Base-by-base conservation (phyloP, 1,140 invertebrate genomes). In the Portunus trituberculatus region DNA sequence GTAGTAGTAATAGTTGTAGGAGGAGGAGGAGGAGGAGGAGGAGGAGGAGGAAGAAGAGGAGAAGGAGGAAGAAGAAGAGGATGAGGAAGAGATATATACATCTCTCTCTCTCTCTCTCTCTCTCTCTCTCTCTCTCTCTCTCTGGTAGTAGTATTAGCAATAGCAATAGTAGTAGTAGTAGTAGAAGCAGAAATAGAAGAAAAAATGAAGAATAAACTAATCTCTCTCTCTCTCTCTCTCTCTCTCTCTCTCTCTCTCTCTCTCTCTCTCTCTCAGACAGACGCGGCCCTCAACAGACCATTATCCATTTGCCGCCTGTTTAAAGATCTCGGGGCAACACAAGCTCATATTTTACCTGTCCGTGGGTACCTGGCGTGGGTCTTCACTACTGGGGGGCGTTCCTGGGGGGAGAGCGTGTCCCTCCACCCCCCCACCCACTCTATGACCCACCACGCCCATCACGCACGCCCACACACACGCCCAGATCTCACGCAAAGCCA, bases 281-380 rank as follows among this genome's bases (percentile, higher is more conserved):
- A 92, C 14, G 91, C 91, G 4, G 52, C 52, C 3, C 45, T 92
- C 0, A 92, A 92, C 67, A 92, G 76, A 82, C 52, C 52, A 31
- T 10, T 3, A 25, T 52, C 52, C 1, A 59, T 92, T 25, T 39
- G 91, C n/a, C 20, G 39, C 10, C 91, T 92, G 16, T 82, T 92
- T 16, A 67, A 92, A 14, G 31, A 32, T 7, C 39, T 92, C n/a
- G 91, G 91, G 20, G 76, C 91, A 16, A 14, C 31, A 32, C 20
- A 59, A 20, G 76, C 91, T 16, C 91, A 92, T 31, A 39, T 8
- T 20, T 45, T 83, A n/a, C 67, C 67, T 59, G 76, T 82, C 76
- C 52, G 91, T 14, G 76, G 91, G 2, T 92, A 45, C 91, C 31
- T 92, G 76, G 29, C 76, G 7, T 92, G 91, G 91, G 91, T 92